Evolutionary conservation across 1,140 invertebrate species (phyloP).

Genomic region (Tribolium madens): DNA sequence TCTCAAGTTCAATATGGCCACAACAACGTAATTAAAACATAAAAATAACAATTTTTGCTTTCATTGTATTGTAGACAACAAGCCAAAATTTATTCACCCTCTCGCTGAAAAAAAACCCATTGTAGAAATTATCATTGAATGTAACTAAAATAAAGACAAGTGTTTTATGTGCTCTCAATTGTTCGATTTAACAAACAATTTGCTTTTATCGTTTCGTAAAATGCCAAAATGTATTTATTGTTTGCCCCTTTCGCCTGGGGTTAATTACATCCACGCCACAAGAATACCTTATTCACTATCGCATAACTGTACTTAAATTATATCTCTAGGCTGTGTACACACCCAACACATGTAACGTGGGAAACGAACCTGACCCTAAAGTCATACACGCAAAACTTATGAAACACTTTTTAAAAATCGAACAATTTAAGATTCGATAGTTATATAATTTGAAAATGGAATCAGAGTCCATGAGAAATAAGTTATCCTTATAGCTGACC

Average conservation of each 20-base stretch:
- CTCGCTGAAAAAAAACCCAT: neutral
- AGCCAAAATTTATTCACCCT: neutral
- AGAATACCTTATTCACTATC: conserved; percentile 41
- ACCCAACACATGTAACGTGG: conserved; percentile 47
- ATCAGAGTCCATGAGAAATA: neutral
- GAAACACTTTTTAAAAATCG: conserved; percentile 4
- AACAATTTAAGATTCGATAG: neutral
- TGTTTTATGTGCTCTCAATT: neutral
- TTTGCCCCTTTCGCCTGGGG: conserved; percentile 7
- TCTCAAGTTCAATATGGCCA: neutral
- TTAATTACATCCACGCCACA: conserved; percentile 18
- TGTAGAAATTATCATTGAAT: neutral
- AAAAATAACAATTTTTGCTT: neutral
- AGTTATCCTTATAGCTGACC: neutral
- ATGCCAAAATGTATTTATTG: conserved; percentile 14
- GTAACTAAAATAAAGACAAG: neutral
- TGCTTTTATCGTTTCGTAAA: neutral
- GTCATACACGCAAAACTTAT: conserved; percentile 21
- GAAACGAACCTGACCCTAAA: conserved; percentile 42
- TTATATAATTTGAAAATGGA: neutral
- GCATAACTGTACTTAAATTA: conserved; percentile 52
- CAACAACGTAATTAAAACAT: neutral
- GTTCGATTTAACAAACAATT: neutral
- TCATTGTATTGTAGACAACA: neutral
- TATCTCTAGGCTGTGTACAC: conserved; percentile 47